These are phyloP conservation scores for Luehdorfia chinensis DNA, from an alignment of 1,140 invertebrate species.

Conservation along the genomic window DNA sequence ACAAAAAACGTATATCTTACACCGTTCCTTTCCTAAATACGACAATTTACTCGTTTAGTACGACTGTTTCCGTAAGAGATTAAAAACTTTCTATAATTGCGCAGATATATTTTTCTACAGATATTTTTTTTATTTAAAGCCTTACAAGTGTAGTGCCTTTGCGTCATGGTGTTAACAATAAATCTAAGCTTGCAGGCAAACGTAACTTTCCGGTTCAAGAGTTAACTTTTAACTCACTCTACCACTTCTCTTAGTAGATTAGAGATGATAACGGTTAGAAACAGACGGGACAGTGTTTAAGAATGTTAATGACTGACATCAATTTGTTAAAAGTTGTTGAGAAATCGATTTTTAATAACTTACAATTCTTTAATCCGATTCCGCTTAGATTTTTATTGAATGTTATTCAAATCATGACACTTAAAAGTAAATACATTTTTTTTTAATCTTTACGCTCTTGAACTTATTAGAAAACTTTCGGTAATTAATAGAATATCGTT, in stretches of 20 bases:
- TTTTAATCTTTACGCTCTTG: too few species aligned
- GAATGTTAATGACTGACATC: conserved; percentile 10
- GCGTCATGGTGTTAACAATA: neutral
- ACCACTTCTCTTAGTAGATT: conserved; percentile 12
- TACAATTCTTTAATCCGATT: conserved; percentile 8
- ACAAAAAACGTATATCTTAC: too few species aligned
- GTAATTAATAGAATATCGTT: too few species aligned
- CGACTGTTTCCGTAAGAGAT: too few species aligned
- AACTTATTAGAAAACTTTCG: too few species aligned
- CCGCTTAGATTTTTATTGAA: conserved; percentile 12
- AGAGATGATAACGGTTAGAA: conserved; percentile 12
- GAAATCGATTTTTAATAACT: conserved; percentile 15
- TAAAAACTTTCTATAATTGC: too few species aligned
- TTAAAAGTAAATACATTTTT: conserved; percentile 8
- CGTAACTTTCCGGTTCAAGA: conserved; percentile 3
- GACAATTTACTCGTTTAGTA: too few species aligned
- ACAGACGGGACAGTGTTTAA: neutral
- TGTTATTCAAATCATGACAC: neutral
- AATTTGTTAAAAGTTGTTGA: conserved; percentile 7
- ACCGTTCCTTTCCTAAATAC: too few species aligned
- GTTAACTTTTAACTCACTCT: conserved; percentile 11
- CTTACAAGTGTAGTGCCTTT: neutral
- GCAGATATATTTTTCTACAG: too few species aligned
- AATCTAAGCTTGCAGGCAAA: neutral
- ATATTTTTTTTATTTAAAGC: neutral